These are phyloP conservation scores for Aspidiotus rigidus DNA, from an alignment of 2,888 invertebrate species.

Conservation along the genomic window DNA sequence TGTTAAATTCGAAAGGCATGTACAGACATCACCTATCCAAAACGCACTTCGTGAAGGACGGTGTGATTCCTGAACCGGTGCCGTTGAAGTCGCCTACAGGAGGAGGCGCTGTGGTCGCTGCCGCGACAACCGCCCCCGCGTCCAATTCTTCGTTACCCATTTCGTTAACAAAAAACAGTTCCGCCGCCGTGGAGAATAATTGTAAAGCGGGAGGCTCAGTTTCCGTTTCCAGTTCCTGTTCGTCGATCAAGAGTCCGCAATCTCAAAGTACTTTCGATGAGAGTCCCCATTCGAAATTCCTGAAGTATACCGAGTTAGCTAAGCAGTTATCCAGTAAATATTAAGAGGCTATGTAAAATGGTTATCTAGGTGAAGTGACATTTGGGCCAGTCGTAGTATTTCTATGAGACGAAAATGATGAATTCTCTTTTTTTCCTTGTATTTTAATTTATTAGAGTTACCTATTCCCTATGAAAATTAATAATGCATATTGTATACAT, in stretches of 20 bases:
- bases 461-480: too few species aligned
- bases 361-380: constrained; percentile 15
- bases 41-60: constrained; percentile 90
- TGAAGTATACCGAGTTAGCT: constrained; percentile 96
- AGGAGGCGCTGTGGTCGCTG: constrained; percentile 45
- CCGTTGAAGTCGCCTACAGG: constrained; percentile 43
- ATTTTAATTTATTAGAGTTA: too few species aligned
- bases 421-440: too few species aligned
- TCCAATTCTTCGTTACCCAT: constrained; percentile 26
- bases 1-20: constrained; percentile 92
- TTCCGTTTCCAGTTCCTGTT: constrained; percentile 36
- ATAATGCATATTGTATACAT: too few species aligned
- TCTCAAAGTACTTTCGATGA: constrained; percentile 56
- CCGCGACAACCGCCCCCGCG: constrained; percentile 43
- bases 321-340: constrained; percentile 96
- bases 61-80: constrained; percentile 70
- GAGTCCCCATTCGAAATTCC: constrained; percentile 92
- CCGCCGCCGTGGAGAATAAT: constrained; percentile 9
- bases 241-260: constrained; percentile 39
- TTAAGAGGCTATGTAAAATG: constrained; percentile 51
- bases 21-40: constrained; percentile 92
- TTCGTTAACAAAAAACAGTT: constrained; percentile 16
- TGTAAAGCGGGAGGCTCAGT: constrained; percentile 19
- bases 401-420: too few species aligned
- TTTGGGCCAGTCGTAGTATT: too few species aligned